These are phyloP conservation scores for Sycobia sp. DNA, from an alignment of 1,140 invertebrate species.

Conservation along the genomic window DNA sequence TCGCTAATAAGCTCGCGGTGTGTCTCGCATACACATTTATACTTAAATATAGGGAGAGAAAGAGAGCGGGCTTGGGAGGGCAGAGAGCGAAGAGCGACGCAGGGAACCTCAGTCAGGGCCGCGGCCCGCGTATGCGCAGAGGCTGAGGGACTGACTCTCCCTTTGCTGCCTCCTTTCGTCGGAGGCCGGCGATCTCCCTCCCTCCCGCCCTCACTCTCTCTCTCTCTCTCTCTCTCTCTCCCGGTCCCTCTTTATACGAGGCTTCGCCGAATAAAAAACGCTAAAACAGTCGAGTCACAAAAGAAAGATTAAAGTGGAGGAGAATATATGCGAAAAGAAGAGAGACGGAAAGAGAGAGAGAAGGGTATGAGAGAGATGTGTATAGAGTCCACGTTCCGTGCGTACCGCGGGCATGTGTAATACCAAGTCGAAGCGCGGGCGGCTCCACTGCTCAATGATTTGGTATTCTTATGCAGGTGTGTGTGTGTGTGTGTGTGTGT, in stretches of 20 bases:
- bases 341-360: not conserved
- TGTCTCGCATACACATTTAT: not conserved
- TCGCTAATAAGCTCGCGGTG: conserved; percentile 27
- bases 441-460: no score
- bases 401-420: no score
- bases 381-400: no score
- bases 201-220: conserved; percentile 14
- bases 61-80: not conserved
- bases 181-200: conserved; percentile 5
- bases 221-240: conserved; percentile 38
- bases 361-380: not conserved
- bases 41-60: not conserved
- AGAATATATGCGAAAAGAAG: conserved; percentile 34
- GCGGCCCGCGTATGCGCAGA: not conserved
- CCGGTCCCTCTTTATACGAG: no score
- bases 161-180: conserved; percentile 22
- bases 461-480: no score
- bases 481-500: no score
- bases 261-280: conserved; percentile 55
- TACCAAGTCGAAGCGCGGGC: no score
- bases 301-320: conserved; percentile 53
- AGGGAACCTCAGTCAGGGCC: not conserved
- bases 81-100: not conserved
- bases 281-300: conserved; percentile 60
- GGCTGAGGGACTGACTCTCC: conserved; percentile 2